Evolutionary conservation across 1,140 invertebrate genomes (phyloP).

Genomic region (Drosophila elegans): DNA sequence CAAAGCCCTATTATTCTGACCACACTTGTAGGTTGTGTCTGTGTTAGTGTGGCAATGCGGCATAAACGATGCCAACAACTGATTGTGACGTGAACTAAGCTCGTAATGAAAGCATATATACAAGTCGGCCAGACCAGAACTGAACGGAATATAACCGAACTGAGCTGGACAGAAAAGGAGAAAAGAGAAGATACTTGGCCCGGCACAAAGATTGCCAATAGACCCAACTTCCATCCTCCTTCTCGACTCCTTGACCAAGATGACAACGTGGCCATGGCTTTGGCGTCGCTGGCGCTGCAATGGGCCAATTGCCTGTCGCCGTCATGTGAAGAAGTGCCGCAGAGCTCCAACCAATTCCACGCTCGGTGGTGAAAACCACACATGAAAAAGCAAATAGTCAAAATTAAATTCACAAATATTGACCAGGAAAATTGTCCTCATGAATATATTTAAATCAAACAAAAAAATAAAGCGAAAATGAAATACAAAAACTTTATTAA

Average conservation of each 20-base stretch:
- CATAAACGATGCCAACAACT: conserved; percentile 84
- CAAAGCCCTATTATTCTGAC: neutral
- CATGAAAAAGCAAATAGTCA: neutral
- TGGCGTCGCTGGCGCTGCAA: conserved; percentile 58
- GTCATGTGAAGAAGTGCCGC: conserved; percentile 58
- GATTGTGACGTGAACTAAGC: conserved; percentile 84
- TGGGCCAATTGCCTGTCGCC: conserved; percentile 74
- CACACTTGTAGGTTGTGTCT: conserved; percentile 10
- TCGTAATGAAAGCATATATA: conserved; percentile 81
- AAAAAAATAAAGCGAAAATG: no score
- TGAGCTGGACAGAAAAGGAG: conserved; percentile 1
- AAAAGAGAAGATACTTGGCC: conserved; percentile 37
- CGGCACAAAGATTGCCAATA: conserved; percentile 61
- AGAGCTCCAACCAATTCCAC: conserved; percentile 24
- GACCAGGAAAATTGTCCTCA: no score
- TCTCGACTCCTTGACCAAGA: conserved; percentile 40
- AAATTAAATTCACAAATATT: neutral
- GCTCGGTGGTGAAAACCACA: conserved; percentile 30
- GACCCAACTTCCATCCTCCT: conserved; percentile 21
- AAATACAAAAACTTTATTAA: neutral
- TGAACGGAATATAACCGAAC: conserved; percentile 27
- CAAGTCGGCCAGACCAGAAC: conserved; percentile 41
- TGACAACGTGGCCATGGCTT: conserved; percentile 67
- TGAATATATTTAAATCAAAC: no score
- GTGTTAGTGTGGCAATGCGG: conserved; percentile 68